Base-by-base conservation (phyloP, 2,797 vertebrate genomes). In the Silurus aristotelis region DNA sequence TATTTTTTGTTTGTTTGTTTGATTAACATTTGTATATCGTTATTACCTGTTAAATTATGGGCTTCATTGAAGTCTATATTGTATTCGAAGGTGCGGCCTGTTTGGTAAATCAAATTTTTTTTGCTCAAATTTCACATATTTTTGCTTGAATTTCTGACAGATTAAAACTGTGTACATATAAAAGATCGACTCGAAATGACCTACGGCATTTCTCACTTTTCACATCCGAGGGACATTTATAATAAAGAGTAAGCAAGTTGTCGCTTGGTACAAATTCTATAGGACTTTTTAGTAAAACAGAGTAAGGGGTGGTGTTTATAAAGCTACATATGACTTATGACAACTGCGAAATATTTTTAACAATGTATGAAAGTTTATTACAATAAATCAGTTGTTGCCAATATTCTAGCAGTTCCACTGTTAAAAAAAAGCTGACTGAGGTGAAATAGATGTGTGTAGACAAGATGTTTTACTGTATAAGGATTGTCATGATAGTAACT, bases 141-240 rank as follows among this genome's bases (percentile, higher is more conserved):
- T 58, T 58, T 77, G 27, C 52, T 77, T 58, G 73, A 31, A 77
- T 77, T 10, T 20, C 25, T 17, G 73, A 77, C 17, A 76, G n/a
- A 56, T 76, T 58, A 10, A 61, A 61, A 20, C 19, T 61, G 20
- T 22, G 76, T 73, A 73, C 25, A 22, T 6, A 31, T 7, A 43
- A 78, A 43, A n/a, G 19, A 20, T 0, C 5, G 22, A 14, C 25
- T 71, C 4, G 43, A 71, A 71, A 71, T 20, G 17, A 3, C 19
- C 22, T 15, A 14, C 71, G 15, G 31, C 8, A 4, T 77, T 77
- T 77, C 73, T 20, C 17, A 19, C 14, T 27, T 56, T 12, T 52
- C 22, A 71, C 19, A 46, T 71, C 43, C 9, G 10, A 46, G 9
- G 19, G 38, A 70, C 4, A 9, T 70, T 43, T 70, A 20, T 43